Evolutionary conservation across 1,140 invertebrate species (phyloP), one percentile per base, ranked within the genome.

Genomic region (Platyscapa corneri): DNA sequence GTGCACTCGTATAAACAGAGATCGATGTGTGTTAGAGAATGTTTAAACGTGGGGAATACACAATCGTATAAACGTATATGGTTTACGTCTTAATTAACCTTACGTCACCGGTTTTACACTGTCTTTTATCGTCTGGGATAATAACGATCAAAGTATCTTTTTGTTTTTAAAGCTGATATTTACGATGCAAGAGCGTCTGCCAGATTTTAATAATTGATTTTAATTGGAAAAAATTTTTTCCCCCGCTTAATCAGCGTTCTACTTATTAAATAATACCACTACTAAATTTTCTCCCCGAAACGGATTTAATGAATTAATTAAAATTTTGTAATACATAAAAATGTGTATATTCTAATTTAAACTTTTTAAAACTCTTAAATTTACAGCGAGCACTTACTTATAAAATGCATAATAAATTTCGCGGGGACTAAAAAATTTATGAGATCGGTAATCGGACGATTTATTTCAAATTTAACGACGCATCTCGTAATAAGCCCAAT

Each of bases 251-350:
- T 18, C 23, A 42, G 3, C 37, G 27, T 42, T 74, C 37, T 74
- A 42, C 70, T 74, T 74, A n/a, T 42, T 74, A 39, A 74, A 74
- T 74, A 74, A 74, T 74, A 74, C n/a, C n/a, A 1, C 70, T 32
- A 42, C 70, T 42, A 42, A 42, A 42, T 5, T 20, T 70, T 67
- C 70, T 37, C 1, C 30, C 3, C 18, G 70, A 34, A 39, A 74
- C 18, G n/a, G 27, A 74, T 74, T 74, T 74, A 74, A 74, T 74
- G 70, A n/a, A 42, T 74, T 74, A 74, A 74, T 74, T 74, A 74
- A 74, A 74, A 42, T 42, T 74, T 74, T 74, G n/a, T 74, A 74
- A 74, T 74, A 74, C 37, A 77, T 77, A 53, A 77, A 77, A 77
- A 77, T 77, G 6, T 77, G 53, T 53, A 77, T 77, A 56, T 77